Base-by-base conservation (phyloP, 2,113 vertebrate genomes). In the Callionymus lyra region DNA sequence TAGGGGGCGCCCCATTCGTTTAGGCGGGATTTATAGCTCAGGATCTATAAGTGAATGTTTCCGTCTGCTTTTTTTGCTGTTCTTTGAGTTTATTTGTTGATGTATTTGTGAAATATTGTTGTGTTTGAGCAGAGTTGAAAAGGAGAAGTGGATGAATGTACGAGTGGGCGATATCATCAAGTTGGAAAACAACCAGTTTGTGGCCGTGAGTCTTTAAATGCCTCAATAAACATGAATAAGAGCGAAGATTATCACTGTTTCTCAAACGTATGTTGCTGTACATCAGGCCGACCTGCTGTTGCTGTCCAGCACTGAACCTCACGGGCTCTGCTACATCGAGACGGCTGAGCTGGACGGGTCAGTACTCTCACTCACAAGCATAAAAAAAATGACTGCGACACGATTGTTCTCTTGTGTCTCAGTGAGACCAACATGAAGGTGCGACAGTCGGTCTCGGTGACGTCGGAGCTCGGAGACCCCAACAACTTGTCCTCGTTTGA, bases 361-460 rank as follows among this genome's bases (percentile, higher is more conserved):
- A 68, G 90, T 52, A 47, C 42, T 40, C 31, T 32, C 68, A 13
- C 33, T 14, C 12, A 34, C 14, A 37, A 34, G 46, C 15, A 14
- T 6, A 41, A 33, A 34, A n/a, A 17, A 16, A 16, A 41, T 16
- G 16, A 19, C 15, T 40, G 12, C 59, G 55, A 79, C 39, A 10
- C 1, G 3, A 33, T 34, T 53, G 12, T 61, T 8, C 34, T 18
- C 12, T 17, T 59, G 47, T 68, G 39, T 80, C 67, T 1, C 77
- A 97, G 93, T 38, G 93, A 97, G 81, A 93, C 90, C 45, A 97
- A 97, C 76, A 92, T 88, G 90, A 97, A 97, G 64, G 93, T 96
- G 39, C 90, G 93, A 0, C 93, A 97, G 79, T 91, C 92, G 0
- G 87, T 89, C 32, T 85, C 90, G 0, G 77, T 94, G 64, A 96